Evolutionary conservation across 1,140 invertebrate genomes (phyloP).

Genomic region (Pogonus chalceus): DNA sequence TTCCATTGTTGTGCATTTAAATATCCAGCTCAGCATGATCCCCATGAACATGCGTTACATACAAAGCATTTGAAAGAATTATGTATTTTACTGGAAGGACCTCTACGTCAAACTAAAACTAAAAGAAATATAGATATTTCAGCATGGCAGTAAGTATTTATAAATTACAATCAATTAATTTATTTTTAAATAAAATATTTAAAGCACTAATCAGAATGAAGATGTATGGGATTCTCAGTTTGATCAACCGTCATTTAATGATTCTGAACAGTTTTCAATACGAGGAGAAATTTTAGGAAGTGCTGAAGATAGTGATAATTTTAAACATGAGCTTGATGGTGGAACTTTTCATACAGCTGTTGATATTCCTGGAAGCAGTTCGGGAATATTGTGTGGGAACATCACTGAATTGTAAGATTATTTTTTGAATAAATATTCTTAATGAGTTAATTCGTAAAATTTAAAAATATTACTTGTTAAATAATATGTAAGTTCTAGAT

Average conservation of each 20-base stretch:
- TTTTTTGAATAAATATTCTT: no score
- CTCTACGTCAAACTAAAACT: neutral
- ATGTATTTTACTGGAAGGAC: conserved; percentile 6
- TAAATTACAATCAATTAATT: no score
- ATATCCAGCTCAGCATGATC: conserved; percentile 68
- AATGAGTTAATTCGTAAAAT: no score
- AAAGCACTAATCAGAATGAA: no score
- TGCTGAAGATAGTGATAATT: neutral
- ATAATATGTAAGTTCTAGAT: no score
- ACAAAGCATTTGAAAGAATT: conserved; percentile 39
- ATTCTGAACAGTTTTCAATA: no score
- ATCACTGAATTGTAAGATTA: no score
- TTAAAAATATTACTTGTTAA: no score
- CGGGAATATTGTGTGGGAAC: neutral
- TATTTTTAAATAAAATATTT: no score
- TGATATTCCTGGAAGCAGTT: neutral
- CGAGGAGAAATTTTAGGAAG: neutral
- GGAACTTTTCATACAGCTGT: neutral
- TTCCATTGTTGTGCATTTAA: conserved; percentile 86
- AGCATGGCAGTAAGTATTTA: neutral
- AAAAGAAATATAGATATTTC: neutral
- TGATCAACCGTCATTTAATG: neutral
- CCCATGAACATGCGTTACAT: conserved; percentile 47
- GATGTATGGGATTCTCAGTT: neutral
- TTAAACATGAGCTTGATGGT: neutral